phyloP scores from a whole-genome alignment of 1,140 invertebrate species.

The Caenorhabditis elegans region DNA sequence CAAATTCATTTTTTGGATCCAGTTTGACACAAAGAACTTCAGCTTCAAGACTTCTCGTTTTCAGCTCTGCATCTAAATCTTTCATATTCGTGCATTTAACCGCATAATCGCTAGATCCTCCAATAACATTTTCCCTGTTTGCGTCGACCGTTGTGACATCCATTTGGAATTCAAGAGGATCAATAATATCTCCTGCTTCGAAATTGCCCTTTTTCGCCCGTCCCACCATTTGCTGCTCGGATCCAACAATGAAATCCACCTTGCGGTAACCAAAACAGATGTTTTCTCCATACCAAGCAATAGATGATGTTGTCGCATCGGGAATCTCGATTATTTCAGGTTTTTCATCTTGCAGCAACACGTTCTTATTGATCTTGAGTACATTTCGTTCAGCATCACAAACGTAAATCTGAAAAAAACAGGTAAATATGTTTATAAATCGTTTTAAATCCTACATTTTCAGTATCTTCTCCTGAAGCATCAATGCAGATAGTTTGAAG shows the following conservation, averaged over 20 bases:
- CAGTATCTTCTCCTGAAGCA: not conserved
- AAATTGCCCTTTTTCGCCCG: not conserved
- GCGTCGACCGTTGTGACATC: not conserved
- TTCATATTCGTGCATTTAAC: not conserved
- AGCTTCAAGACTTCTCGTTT: not conserved
- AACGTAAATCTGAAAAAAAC: not conserved
- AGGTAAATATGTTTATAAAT: too few species aligned
- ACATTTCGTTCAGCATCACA: not conserved
- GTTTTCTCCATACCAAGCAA: not conserved
- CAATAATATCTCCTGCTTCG: not conserved
- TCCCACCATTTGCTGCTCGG: not conserved
- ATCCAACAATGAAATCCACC: not conserved
- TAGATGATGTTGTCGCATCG: not conserved
- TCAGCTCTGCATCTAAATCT: not conserved
- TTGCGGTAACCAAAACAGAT: not conserved
- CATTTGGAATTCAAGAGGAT: not conserved
- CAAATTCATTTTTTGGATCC: not conserved
- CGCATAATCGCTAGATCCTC: not conserved
- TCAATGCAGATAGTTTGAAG: constrained; percentile 6
- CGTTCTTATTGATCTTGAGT: not conserved
- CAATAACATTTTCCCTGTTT: not conserved
- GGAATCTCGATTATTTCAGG: not conserved
- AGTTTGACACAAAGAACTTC: not conserved
- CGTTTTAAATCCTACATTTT: not conserved
- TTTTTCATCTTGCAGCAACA: not conserved